Base-by-base conservation (phyloP, 2,888 invertebrate genomes). In the Euspilapteryx auroguttella region DNA sequence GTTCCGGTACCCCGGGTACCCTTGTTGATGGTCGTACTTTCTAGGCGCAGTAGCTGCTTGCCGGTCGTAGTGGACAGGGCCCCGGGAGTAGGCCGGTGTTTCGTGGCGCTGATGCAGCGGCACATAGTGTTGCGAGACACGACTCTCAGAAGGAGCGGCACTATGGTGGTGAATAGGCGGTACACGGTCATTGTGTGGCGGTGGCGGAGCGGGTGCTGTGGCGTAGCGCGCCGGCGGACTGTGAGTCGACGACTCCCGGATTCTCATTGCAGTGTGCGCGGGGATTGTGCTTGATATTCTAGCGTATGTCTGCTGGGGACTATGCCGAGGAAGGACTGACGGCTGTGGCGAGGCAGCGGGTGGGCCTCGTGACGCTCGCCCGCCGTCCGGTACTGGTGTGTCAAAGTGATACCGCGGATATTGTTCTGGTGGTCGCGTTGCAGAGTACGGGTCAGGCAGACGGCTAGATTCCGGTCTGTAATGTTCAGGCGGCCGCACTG, bases 121-220 rank as follows among this genome's bases (percentile, higher is more conserved):
- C 31, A 58, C 38, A 35, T 69, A 73, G 10, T 52, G 42, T 32
- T 58, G 63, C 12, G 55, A 33, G 7, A 61, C 39, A 10, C 66
- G 55, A 32, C 47, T 49, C 29, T 66, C 71, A 9, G 47, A 35
- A 14, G 47, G 32, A 6, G 27, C 42, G 21, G 49, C 35, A 35
- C 57, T 62, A 22, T 71, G 73, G 38, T 75, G 73, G 38, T 73
- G 69, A 42, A 75, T 73, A 12, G 75, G 75, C 30, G 75, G 75
- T 31, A 73, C 73, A 4, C 75, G 59, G 40, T 75, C 75, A 32
- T 73, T 75, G 30, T 59, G 66, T 17, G 58, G 69, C 10, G 62
- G 63, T n/a, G 61, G 62, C 34, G 64, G 64, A 21, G 49, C 13
- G 4, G 39, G 33, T 28, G 57, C 51, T 42, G 63, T 47, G 21